A percentile compares a stretch with the other conserved stretches of the same genome.
Conservation (phyloP, 1,140 invertebrate genomes). For the Dinothrombium tinctorium region DNA sequence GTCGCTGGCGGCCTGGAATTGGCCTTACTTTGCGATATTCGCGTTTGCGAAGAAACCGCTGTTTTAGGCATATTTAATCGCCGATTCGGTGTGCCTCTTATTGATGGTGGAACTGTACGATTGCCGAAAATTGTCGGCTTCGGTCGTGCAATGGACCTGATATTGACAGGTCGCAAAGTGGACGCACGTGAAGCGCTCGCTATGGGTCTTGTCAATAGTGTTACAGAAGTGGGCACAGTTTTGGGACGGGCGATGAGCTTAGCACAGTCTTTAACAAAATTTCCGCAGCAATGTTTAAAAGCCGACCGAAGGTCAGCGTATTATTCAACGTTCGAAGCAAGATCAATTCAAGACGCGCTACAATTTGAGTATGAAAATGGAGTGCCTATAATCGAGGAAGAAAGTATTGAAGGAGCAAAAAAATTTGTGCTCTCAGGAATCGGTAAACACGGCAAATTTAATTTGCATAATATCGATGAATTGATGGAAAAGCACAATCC, state of each 20-base stretch:
- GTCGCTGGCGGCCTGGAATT: constrained; percentile 70
- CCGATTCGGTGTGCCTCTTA: constrained; percentile 61
- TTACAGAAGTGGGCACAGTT: constrained; percentile 49
- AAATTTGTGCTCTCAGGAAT: constrained; percentile 37
- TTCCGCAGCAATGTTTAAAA: constrained; percentile 47
- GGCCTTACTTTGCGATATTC: constrained; percentile 65
- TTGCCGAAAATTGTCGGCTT: constrained; percentile 54
- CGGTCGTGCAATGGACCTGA: constrained; percentile 57
- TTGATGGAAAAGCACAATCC: not conserved
- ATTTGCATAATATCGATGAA: constrained; percentile 20
- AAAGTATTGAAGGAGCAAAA: constrained; percentile 30
- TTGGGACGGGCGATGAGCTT: constrained; percentile 48
- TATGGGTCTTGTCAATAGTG: constrained; percentile 47
- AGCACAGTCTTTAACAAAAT: constrained; percentile 45
- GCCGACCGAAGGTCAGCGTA: constrained; percentile 44
- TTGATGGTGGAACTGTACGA: constrained; percentile 50
- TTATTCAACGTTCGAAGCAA: constrained; percentile 26
- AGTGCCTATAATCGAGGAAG: constrained; percentile 30
- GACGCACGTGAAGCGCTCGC: constrained; percentile 47
- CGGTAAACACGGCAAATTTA: constrained; percentile 46
- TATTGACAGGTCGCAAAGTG: constrained; percentile 53
- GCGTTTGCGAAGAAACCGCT: constrained; percentile 18
- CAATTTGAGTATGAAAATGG: constrained; percentile 41
- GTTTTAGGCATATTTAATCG: constrained; percentile 44
- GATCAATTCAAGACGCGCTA: constrained; percentile 33